Evolutionary conservation across 2,113 vertebrate species (phyloP).

Genomic region (Hippocampus mohnikei): DNA sequence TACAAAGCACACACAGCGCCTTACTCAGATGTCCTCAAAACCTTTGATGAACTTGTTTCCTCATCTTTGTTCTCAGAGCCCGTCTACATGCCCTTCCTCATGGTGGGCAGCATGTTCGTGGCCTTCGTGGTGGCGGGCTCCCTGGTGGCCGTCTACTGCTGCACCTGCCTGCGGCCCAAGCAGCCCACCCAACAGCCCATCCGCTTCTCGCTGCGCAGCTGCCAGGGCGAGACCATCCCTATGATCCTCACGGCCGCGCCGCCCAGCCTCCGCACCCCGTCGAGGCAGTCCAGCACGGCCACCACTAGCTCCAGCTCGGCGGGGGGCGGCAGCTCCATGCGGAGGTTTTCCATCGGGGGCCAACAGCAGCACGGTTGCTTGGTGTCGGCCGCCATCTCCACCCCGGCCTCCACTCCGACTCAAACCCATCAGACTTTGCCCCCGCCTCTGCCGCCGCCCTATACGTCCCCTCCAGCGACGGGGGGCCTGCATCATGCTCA

Average conservation of each 20-base stretch:
- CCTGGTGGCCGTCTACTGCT: constrained; percentile 92
- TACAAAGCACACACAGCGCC: neutral
- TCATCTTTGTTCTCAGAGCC: constrained; percentile 76
- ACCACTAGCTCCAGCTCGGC: constrained; percentile 90
- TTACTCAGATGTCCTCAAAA: neutral
- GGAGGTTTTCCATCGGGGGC: constrained; percentile 84
- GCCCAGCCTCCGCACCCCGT: constrained; percentile 80
- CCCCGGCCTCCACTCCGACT: constrained; percentile 52
- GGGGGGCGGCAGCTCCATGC: constrained; percentile 76
- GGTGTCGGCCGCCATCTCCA: constrained; percentile 65
- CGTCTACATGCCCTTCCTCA: constrained; percentile 93
- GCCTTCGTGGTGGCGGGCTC: constrained; percentile 93
- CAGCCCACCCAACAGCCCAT: constrained; percentile 86
- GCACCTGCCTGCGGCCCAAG: constrained; percentile 93
- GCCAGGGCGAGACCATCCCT: constrained; percentile 92
- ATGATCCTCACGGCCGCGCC: constrained; percentile 90
- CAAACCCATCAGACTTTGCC: constrained; percentile 57
- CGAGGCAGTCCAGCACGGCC: constrained; percentile 89
- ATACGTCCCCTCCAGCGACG: constrained; percentile 74
- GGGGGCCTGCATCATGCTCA: constrained; percentile 58
- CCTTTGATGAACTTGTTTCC: constrained; percentile 2
- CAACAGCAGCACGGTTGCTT: constrained; percentile 71
- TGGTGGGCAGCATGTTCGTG: constrained; percentile 95
- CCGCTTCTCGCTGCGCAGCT: constrained; percentile 89
- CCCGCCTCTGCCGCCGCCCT: constrained; percentile 77